Evolutionary conservation across 2,888 invertebrate genomes (phyloP).

Genomic region (Dinocampus coccinellae): DNA sequence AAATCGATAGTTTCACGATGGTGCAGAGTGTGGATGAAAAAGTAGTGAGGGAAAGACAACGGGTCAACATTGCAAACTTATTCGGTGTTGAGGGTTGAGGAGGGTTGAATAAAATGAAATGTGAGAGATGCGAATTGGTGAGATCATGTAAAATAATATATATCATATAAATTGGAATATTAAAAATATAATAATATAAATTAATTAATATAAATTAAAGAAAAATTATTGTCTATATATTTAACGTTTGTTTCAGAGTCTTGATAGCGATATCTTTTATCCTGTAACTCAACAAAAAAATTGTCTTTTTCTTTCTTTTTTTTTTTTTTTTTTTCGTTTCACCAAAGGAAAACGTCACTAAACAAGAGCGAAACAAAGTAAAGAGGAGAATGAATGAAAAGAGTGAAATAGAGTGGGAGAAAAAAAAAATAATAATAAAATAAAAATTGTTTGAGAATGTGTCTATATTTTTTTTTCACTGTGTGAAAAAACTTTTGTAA

Average conservation of each 20-base stretch:
- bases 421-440: too few relatives aligned
- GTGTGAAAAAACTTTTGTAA: conserved; percentile 30
- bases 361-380: too few relatives aligned
- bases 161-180: too few relatives aligned
- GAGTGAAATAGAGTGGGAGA: background rate
- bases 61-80: conserved; percentile 22
- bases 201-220: too few relatives aligned
- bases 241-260: too few relatives aligned
- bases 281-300: too few relatives aligned
- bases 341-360: conserved; percentile 17
- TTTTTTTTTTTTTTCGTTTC: background rate
- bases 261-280: background rate
- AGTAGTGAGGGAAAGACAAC: conserved; percentile 26
- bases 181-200: too few relatives aligned
- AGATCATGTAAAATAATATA: background rate
- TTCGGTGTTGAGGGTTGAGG: conserved; percentile 32
- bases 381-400: too few relatives aligned
- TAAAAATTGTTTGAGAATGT: conserved; percentile 24
- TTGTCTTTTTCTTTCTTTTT: background rate
- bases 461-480: conserved; percentile 29
- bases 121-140: conserved; percentile 23
- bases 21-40: conserved; percentile 22
- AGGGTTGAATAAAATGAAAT: conserved; percentile 38
- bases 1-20: conserved; percentile 52
- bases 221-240: too few relatives aligned